A percentile compares a stretch with the other conserved stretches of the same genome.
These are phyloP conservation scores for Acromyrmex charruanus DNA, from an alignment of 1,140 invertebrate genomes.

Conservation along the genomic window DNA sequence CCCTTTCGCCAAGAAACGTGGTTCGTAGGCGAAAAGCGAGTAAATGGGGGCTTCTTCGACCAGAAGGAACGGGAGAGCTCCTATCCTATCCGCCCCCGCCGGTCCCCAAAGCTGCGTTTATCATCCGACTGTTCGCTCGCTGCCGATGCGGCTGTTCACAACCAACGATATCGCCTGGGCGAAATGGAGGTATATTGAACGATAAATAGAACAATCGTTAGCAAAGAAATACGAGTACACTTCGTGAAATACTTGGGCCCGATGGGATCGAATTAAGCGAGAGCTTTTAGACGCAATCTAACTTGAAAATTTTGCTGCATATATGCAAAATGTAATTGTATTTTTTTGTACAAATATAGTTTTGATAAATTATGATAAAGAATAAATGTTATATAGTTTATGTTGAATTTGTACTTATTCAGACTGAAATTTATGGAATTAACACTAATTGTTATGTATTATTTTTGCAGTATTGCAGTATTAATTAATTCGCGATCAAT, in stretches of 20 bases:
- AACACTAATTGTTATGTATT: no score
- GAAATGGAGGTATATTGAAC: constrained; percentile 42
- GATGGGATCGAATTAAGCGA: background rate
- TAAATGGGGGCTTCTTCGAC: constrained; percentile 5
- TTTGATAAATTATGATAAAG: background rate
- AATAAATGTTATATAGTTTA: background rate
- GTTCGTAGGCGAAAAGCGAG: constrained; percentile 13
- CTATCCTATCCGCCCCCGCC: constrained; percentile 13
- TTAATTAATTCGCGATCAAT: no score
- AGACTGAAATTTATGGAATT: no score
- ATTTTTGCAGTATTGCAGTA: no score
- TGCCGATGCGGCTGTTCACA: constrained; percentile 41
- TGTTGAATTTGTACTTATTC: background rate
- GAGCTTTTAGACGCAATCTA: background rate
- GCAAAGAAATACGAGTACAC: constrained; percentile 26
- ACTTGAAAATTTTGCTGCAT: background rate
- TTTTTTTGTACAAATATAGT: background rate
- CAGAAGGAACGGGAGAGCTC: constrained; percentile 30
- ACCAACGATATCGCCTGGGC: constrained; percentile 12
- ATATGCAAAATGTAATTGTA: background rate
- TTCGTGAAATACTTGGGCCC: background rate
- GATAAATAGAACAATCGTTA: constrained; percentile 46
- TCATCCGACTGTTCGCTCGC: constrained; percentile 37
- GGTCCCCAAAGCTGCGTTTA: constrained; percentile 50
- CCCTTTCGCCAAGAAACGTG: constrained; percentile 55